Percentiles rank a stretch among this genome's conserved stretches.
phyloP scores from a whole-genome alignment of 1,140 invertebrate species.

The Drosophila neocordata region DNA sequence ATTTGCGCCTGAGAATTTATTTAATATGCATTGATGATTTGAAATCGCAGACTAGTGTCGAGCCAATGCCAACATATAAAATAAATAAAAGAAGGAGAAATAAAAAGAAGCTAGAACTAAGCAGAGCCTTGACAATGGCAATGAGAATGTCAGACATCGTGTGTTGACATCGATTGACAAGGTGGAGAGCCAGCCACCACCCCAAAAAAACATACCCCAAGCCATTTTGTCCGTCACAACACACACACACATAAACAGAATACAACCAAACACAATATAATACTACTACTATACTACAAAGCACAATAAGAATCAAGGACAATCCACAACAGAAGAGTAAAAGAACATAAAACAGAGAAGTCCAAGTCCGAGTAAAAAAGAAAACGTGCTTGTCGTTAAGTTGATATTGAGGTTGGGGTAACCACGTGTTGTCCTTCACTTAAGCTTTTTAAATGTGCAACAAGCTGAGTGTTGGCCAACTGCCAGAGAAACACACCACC shows the following conservation, averaged over 20 bases:
- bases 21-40: slow-evolving; percentile 56
- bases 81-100: no score
- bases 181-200: slow-evolving; percentile 9
- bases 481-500: slow-evolving; percentile 33
- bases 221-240: not conserved
- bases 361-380: slow-evolving; percentile 42
- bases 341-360: slow-evolving; percentile 10
- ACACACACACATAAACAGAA: not conserved
- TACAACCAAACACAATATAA: slow-evolving; percentile 20
- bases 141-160: slow-evolving; percentile 43
- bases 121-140: slow-evolving; percentile 70
- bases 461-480: slow-evolving; percentile 49
- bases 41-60: slow-evolving; percentile 39
- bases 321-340: slow-evolving; percentile 5
- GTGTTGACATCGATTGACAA: slow-evolving; percentile 75
- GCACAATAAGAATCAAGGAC: no score
- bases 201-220: slow-evolving; percentile 24
- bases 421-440: slow-evolving; percentile 70
- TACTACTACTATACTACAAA: not conserved
- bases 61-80: slow-evolving; percentile 27
- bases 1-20: slow-evolving; percentile 54
- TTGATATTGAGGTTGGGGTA: slow-evolving; percentile 13
- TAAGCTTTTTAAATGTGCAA: slow-evolving; percentile 54
- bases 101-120: slow-evolving; percentile 7
- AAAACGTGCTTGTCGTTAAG: slow-evolving; percentile 54